These are phyloP conservation scores for Thryonomys swinderianus DNA, from an alignment of 2,113 vertebrate species.

Conservation along the genomic window DNA sequence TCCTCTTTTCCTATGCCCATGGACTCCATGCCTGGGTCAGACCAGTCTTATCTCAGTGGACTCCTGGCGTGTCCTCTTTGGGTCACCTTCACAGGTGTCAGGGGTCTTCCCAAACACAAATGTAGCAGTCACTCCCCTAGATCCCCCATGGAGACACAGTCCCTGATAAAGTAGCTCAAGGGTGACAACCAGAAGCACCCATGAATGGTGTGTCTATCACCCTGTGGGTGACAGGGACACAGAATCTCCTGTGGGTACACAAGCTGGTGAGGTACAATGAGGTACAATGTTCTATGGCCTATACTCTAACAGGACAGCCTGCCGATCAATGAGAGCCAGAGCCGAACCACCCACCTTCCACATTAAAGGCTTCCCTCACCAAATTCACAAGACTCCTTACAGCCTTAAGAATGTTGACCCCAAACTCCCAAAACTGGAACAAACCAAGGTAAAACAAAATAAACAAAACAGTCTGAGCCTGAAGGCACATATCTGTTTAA, in stretches of 20 bases:
- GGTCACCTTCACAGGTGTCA: background rate
- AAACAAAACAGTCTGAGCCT: background rate
- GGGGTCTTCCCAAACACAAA: background rate
- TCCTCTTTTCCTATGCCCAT: background rate
- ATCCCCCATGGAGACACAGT: too few relatives aligned
- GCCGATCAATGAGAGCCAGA: background rate
- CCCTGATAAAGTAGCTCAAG: background rate
- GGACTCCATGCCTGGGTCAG: background rate
- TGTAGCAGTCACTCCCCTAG: background rate
- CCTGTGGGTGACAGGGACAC: background rate
- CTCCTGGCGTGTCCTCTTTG: background rate
- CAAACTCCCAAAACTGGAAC: background rate
- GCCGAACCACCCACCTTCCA: background rate
- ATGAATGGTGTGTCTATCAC: background rate
- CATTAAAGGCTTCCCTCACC: background rate
- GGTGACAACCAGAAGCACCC: background rate
- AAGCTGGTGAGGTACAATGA: background rate
- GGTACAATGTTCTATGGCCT: background rate
- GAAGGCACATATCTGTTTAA: background rate
- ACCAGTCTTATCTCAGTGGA: background rate
- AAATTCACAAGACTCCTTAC: background rate
- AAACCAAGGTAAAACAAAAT: background rate
- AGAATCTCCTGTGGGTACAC: background rate
- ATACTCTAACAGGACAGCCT: background rate
- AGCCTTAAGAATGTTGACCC: background rate